Evolutionary conservation across 2,888 invertebrate genomes (phyloP), one percentile per base, ranked within the genome.

Genomic region (Rhingia campestris): DNA sequence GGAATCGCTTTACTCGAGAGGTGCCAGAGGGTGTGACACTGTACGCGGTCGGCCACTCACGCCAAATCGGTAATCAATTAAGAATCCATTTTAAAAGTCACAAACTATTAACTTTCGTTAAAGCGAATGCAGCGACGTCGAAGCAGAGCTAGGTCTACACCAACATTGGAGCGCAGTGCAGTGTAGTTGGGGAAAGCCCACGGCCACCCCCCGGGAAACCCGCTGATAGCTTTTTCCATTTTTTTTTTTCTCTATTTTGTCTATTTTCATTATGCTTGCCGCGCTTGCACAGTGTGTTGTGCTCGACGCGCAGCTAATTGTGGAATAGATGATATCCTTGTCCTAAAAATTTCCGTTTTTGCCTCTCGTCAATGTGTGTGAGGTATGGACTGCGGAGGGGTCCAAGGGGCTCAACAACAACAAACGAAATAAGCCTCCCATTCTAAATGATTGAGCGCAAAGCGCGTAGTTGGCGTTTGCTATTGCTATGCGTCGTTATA

Each of bases 251-350:
- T 66, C 51, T 45, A 45, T 70, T 66, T 66, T 43, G 22, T 22
- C 22, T 22, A 22, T 22, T 22, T 22, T 45, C n/a, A 70, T 64
- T 30, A 51, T 73, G 63, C 64, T 59, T 14, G 22, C 37, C 64
- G 32, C 53, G 67, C 61, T 74, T 69, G 59, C 81, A 72, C 53
- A 70, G 80, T 74, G 63, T 73, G 77, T 61, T 33, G 72, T 54
- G 66, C 41, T 79, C 35, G 79, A 73, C 79, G 73, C 67, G 54
- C 74, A 30, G 75, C 84, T 84, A 84, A 84, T 84, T 84, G 84
- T 84, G 75, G 84, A 84, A 84, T 84, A 84, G 84, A 84, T 84
- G 84, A 84, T 84, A 84, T 84, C 84, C 84, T 84, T 84, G 84
- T 84, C 84, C 84, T 84, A 84, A 84, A 84, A 84, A 84, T 84